Percentiles rank a stretch among this genome's conserved stretches.
These are phyloP conservation scores for Drosophila repleta DNA, from an alignment of 1,140 invertebrate genomes.

Conservation along the genomic window DNA sequence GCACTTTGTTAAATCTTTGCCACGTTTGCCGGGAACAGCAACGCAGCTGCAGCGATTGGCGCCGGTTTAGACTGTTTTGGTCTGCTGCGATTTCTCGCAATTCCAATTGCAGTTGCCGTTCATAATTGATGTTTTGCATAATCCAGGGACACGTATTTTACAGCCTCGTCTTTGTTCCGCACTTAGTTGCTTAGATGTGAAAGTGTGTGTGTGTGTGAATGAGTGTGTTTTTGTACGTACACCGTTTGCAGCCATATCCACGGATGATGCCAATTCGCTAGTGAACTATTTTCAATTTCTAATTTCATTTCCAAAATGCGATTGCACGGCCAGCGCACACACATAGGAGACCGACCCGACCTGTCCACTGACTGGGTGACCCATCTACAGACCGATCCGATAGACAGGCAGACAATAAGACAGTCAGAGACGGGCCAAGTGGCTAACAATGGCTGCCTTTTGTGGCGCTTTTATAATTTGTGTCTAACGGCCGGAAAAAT, in stretches of 20 bases:
- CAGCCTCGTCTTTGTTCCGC: slow-evolving; percentile 24
- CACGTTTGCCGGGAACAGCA: slow-evolving; percentile 3
- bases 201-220: neutral
- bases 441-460: slow-evolving; percentile 70
- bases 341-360: slow-evolving; percentile 50
- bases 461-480: slow-evolving; percentile 64
- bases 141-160: slow-evolving; percentile 5
- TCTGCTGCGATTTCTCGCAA: slow-evolving; percentile 6
- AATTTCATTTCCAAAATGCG: slow-evolving; percentile 81
- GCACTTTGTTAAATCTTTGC: slow-evolving; percentile 8
- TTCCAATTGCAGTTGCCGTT: slow-evolving; percentile 6
- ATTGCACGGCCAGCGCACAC: slow-evolving; percentile 24
- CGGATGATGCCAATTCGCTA: slow-evolving; percentile 82
- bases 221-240: slow-evolving; percentile 53
- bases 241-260: slow-evolving; percentile 83
- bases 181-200: slow-evolving; percentile 21
- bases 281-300: slow-evolving; percentile 81
- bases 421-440: slow-evolving; percentile 52
- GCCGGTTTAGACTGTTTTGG: neutral
- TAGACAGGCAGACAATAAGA: slow-evolving; percentile 27
- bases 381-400: slow-evolving; percentile 48
- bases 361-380: slow-evolving; percentile 52
- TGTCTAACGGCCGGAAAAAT: slow-evolving; percentile 73
- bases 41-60: neutral
- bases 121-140: slow-evolving; percentile 13